Percentiles rank a stretch among this genome's conserved stretches.
Conservation (phyloP, 2,113 vertebrate species). For the Gila orcuttii region DNA sequence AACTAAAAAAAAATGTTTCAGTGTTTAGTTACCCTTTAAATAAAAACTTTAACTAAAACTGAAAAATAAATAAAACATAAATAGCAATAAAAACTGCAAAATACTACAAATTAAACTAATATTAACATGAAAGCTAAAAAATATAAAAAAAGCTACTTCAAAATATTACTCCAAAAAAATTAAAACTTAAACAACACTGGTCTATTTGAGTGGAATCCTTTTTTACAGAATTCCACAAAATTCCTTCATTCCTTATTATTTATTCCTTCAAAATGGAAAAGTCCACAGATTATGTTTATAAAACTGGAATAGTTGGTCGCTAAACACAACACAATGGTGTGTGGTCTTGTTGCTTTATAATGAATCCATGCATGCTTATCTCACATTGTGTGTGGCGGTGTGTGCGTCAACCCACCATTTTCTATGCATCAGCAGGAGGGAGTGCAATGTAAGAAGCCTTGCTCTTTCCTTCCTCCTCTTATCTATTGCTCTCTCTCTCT, state of each 20-base stretch:
- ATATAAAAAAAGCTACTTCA: no score
- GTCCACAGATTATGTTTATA: neutral
- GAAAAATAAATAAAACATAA: no score
- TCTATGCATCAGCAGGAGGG: conserved; percentile 31
- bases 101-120: no score
- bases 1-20: no score
- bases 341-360: conserved; percentile 28
- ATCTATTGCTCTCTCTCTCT: neutral
- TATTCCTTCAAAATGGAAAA: neutral
- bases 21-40: no score
- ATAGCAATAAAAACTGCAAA: no score
- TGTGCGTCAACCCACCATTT: conserved; percentile 14
- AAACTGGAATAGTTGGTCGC: neutral
- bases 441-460: conserved; percentile 18
- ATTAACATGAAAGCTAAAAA: no score
- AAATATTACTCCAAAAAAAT: no score
- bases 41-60: no score
- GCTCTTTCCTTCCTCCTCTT: conserved; percentile 18
- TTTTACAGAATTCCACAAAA: neutral
- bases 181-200: no score
- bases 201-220: neutral
- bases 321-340: neutral
- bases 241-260: neutral
- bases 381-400: neutral
- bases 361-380: neutral